These are phyloP conservation scores for Gadopsis bispinosus DNA, from an alignment of 2,797 vertebrate genomes.

Conservation along the genomic window DNA sequence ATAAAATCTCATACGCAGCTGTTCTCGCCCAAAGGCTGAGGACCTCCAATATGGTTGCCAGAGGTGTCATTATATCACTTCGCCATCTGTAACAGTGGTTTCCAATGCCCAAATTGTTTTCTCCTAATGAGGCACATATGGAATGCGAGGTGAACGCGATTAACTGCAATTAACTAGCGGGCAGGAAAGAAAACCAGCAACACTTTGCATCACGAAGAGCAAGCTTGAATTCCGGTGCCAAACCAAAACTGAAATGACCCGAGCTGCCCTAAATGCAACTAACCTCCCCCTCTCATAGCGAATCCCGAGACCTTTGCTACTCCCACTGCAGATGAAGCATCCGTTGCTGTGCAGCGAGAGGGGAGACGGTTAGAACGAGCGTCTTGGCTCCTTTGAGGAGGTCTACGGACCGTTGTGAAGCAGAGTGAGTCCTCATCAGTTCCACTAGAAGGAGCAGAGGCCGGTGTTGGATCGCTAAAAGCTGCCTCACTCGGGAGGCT, in stretches of 20 bases:
- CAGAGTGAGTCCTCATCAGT: constrained; percentile 67
- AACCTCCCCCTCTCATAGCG: not conserved
- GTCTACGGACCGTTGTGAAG: constrained; percentile 49
- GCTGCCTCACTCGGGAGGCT: constrained; percentile 21
- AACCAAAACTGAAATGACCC: constrained; percentile 10
- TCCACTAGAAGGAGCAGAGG: constrained; percentile 53
- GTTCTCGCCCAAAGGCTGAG: constrained; percentile 19
- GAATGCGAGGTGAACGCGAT: constrained; percentile 30
- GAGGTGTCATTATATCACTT: constrained; percentile 12
- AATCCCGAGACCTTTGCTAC: constrained; percentile 11
- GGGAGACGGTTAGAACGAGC: constrained; percentile 31
- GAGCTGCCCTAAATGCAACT: not conserved
- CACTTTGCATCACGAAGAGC: not conserved
- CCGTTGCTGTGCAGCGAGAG: constrained; percentile 5
- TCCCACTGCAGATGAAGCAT: constrained; percentile 4
- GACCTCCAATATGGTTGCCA: constrained; percentile 36
- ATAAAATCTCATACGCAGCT: constrained; percentile 38
- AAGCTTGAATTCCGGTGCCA: not conserved
- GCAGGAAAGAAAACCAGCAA: constrained; percentile 4
- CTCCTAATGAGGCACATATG: constrained; percentile 62
- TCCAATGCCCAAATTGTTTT: constrained; percentile 31
- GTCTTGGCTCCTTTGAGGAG: constrained; percentile 42
- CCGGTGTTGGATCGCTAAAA: constrained; percentile 22
- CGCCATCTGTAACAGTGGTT: constrained; percentile 27
- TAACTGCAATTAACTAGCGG: constrained; percentile 41